Conservation (phyloP, 2,888 invertebrate genomes). For the Agrotis puta region DNA sequence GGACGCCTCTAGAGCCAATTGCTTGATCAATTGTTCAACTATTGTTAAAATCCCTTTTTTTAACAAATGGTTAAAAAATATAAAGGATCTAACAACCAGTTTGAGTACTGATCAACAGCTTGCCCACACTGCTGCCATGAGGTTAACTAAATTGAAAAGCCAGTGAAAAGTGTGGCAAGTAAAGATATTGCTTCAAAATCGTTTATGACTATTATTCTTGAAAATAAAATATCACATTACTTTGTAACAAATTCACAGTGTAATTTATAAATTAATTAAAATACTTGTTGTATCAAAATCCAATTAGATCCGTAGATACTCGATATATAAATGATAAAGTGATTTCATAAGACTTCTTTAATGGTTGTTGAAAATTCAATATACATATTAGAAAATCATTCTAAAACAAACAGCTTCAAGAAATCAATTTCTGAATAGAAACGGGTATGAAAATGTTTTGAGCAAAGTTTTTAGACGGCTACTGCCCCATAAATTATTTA, state of each 20-base stretch:
- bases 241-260: background rate
- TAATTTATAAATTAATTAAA: background rate
- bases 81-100: too few relatives aligned
- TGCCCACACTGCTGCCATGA: too few relatives aligned
- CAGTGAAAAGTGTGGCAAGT: background rate
- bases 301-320: background rate
- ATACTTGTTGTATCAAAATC: background rate
- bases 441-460: conserved; percentile 22
- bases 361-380: conserved; percentile 18
- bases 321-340: background rate
- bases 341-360: conserved; percentile 4
- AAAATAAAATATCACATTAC: background rate
- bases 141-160: too few relatives aligned
- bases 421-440: conserved; percentile 19
- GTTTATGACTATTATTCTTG: background rate
- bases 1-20: too few relatives aligned
- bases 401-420: conserved; percentile 15
- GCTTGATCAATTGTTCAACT: too few relatives aligned
- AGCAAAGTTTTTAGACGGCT: conserved; percentile 39
- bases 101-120: too few relatives aligned
- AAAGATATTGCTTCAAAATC: background rate
- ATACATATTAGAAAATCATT: background rate
- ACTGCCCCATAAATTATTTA: conserved; percentile 16
- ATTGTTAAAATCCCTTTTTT: too few relatives aligned
- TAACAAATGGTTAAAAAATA: too few relatives aligned